Base-by-base conservation (phyloP, 2,888 invertebrate species). In the Hylaea fasciaria region DNA sequence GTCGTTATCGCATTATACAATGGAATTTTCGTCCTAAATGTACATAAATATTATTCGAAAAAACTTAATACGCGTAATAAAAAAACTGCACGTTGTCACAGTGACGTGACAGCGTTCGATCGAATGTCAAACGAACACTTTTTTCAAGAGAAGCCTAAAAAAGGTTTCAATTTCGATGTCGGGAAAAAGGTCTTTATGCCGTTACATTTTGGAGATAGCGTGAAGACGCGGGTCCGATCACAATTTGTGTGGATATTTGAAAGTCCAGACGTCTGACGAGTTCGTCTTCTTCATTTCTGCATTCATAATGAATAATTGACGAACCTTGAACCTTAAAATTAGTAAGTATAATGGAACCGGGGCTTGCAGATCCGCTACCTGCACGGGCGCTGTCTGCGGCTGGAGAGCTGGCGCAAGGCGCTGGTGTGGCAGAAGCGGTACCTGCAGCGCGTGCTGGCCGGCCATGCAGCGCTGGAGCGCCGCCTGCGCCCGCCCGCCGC, bases 391-490 rank as follows among this genome's bases (percentile, higher is more conserved):
- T 97, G 95, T 80, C 88, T 97, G 69, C 93, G 96, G 35, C 94
- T 96, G 4, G 97, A 98, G 80, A 97, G 97, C 78, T 96, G 96
- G 74, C 94, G 96, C 60, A 98, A 97, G 82, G 96, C 98, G 12
- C 91, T 98, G 54, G 94, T 96, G 52, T 98, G 96, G 94, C 98
- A 98, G 91, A 98, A 98, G 87, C 94, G 96, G 16, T 98, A 98
- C 84, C 88, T 98, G 54, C 93, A 96, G 66, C 93, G 95, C 13
- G 94, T 96, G 60, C 80, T 97, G 45, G 83, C 87, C 0, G 92
- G 91, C 0, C 91, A 91, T 85, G 52, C 87, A 80, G 65, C 94
- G 92, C 45, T 95, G 85, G 91, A 94, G 94, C 80, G 87, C 76
- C 57, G 83, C 77, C 83, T 76, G 80, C 69, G 83, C 0, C 69